phyloP scores from a whole-genome alignment of 2,888 invertebrate genomes.

The Rhagium mordax region DNA sequence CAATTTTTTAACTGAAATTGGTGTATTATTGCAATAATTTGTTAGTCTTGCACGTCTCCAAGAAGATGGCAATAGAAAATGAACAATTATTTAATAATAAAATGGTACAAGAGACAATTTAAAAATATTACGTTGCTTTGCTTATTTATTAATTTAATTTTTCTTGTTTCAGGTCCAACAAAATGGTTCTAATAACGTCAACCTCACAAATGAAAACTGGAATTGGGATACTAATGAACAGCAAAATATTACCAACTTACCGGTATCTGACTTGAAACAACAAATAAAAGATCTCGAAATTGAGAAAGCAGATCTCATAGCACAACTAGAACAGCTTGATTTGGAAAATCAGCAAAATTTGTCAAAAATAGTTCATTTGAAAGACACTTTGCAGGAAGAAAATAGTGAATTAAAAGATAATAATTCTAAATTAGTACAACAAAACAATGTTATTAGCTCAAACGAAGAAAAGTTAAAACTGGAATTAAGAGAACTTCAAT shows the following conservation, averaged over 20 bases:
- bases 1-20: background rate
- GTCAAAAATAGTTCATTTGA: constrained; percentile 63
- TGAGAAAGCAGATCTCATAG: constrained; percentile 63
- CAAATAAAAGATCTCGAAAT: constrained; percentile 60
- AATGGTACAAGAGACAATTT: background rate
- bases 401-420: constrained; percentile 68
- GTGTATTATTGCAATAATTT: background rate
- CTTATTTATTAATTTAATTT: constrained; percentile 9
- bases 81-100: background rate
- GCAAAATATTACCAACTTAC: constrained; percentile 29
- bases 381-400: constrained; percentile 65
- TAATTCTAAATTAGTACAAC: constrained; percentile 72
- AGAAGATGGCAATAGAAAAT: background rate
- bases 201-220: constrained; percentile 36
- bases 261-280: constrained; percentile 60
- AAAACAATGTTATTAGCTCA: constrained; percentile 72
- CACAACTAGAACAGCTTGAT: constrained; percentile 62
- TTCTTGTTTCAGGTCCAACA: constrained; percentile 47
- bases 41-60: constrained; percentile 5
- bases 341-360: constrained; percentile 66
- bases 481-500: constrained; percentile 69
- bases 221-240: constrained; percentile 38
- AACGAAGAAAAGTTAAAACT: constrained; percentile 70
- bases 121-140: background rate
- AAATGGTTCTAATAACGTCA: constrained; percentile 39